Base-by-base conservation (phyloP, 2,113 vertebrate genomes). In the Rhea americana region DNA sequence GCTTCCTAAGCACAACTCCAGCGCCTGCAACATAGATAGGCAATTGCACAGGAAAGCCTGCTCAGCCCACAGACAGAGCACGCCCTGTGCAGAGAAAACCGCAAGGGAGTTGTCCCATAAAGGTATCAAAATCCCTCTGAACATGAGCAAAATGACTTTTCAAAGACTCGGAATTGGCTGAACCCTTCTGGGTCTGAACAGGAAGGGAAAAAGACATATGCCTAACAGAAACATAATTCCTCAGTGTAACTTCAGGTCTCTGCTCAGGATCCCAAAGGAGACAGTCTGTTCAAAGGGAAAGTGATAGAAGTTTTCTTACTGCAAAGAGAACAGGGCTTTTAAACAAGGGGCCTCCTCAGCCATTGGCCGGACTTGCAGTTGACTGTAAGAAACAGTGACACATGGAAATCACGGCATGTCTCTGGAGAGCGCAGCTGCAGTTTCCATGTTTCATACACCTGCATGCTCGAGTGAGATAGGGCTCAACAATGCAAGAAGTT, bases 11-110 rank as follows among this genome's bases (percentile, higher is more conserved):
- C 30, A 77, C 26, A 71, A 8, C 25, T 37, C 65, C 43, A 87
- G 51, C 70, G 89, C n/a, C 28, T 0, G 0, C 45, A 66, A 24
- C 28, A 83, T 2, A 85, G 50, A 74, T 16, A 43, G 0, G 2
- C 13, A 63, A 58, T 7, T 58, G 13, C 35, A 47, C 21, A 53
- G 53, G 18, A 73, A 18, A 65, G 41, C 15, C 67, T 35, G 48
- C 79, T 80, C 39, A 30, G 62, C 75, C 55, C 55, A 10, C 55
- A 61, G 76, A 19, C 37, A 56, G 56, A 41, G 56, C 70, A 72
- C 0, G 0, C 16, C 48, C 55, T 48, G 32, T 4, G 2, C 68
- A 62, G 18, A 56, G 56, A 39, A 37, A 58, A 32, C 87, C 1
- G 1, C 45, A 18, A 17, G 17, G 55, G 26, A 84, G 19, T 7